Conservation (phyloP, 2,888 invertebrate species). For the Vesta saturnalis region DNA sequence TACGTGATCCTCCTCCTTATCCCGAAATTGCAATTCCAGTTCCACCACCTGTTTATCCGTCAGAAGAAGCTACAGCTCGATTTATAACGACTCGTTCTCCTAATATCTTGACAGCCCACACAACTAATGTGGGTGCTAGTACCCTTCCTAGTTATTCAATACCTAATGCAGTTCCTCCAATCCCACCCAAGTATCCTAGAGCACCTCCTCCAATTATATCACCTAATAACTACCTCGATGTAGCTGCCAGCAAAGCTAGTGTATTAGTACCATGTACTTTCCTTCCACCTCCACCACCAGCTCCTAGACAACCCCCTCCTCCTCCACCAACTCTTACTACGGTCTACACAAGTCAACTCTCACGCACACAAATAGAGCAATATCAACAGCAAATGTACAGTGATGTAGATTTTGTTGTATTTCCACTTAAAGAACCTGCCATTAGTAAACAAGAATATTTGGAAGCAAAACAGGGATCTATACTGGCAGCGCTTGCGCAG, state of each 20-base stretch:
- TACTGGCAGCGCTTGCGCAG: constrained; percentile 71
- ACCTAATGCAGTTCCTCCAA: constrained; percentile 59
- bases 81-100: constrained; percentile 82
- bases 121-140: constrained; percentile 72
- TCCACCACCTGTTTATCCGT: constrained; percentile 70
- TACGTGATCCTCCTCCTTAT: constrained; percentile 75
- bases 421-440: constrained; percentile 88
- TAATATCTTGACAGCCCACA: constrained; percentile 80
- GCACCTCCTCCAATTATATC: constrained; percentile 66
- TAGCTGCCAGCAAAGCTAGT: constrained; percentile 66
- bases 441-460: constrained; percentile 91
- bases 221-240: constrained; percentile 71
- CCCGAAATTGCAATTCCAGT: constrained; percentile 64
- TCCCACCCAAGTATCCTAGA: constrained; percentile 60
- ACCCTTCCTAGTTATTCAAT: constrained; percentile 70
- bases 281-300: constrained; percentile 75
- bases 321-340: constrained; percentile 76
- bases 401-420: constrained; percentile 92
- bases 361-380: constrained; percentile 82
- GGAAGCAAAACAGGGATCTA: constrained; percentile 85
- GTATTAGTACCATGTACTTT: constrained; percentile 64
- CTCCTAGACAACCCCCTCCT: constrained; percentile 70
- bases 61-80: constrained; percentile 78
- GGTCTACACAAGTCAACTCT: constrained; percentile 75
- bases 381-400: constrained; percentile 91